These are phyloP conservation scores for Lucifuga dentata DNA, from an alignment of 2,113 vertebrate species.

Conservation along the genomic window DNA sequence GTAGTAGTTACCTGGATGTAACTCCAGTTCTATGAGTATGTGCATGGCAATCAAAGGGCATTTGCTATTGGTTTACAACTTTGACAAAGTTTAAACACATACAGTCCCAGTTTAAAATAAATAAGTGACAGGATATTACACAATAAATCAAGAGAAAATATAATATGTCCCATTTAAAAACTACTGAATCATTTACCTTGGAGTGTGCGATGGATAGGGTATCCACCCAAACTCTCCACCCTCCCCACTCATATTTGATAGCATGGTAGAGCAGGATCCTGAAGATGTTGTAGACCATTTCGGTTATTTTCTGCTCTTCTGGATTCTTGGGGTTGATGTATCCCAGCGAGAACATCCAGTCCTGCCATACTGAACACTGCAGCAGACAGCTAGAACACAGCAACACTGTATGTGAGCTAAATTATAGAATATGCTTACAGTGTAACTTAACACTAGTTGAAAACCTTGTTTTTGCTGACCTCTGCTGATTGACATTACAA, in stretches of 20 bases:
- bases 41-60: not conserved
- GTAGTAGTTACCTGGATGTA: constrained; percentile 2
- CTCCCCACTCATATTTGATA: constrained; percentile 99
- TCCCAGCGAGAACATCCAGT: constrained; percentile 99
- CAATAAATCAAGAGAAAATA: too few relatives aligned
- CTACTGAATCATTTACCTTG: too few relatives aligned
- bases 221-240: constrained; percentile 99
- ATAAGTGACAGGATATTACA: too few relatives aligned
- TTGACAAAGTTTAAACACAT: too few relatives aligned
- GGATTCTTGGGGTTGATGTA: constrained; percentile 99
- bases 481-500: too few relatives aligned
- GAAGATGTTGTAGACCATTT: constrained; percentile 99
- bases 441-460: too few relatives aligned
- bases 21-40: not conserved
- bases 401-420: not conserved
- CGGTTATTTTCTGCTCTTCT: constrained; percentile 98
- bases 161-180: too few relatives aligned
- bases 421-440: not conserved
- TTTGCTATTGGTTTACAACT: not conserved
- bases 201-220: constrained; percentile 99
- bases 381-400: constrained; percentile 89
- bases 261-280: constrained; percentile 98
- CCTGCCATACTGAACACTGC: constrained; percentile 99
- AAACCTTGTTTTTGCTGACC: too few relatives aligned
- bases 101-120: too few relatives aligned